phyloP scores from a whole-genome alignment of 2,888 invertebrate species.

The Argynnis bischoffii region DNA sequence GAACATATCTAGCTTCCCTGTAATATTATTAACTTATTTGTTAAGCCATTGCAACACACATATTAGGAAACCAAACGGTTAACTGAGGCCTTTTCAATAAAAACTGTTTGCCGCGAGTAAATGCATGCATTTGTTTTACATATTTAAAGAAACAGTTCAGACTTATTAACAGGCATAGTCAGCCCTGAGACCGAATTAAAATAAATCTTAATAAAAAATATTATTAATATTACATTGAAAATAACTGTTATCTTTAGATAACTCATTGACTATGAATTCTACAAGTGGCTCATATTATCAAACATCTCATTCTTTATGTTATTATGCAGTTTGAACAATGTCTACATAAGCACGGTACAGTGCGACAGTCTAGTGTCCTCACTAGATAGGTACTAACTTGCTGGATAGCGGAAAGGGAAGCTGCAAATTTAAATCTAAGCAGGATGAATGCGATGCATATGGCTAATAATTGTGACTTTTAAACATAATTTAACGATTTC shows the following conservation, averaged over 20 bases:
- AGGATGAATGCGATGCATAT: slow-evolving; percentile 43
- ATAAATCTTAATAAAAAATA: no score
- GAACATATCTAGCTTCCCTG: slow-evolving; percentile 28
- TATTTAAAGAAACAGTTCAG: no score
- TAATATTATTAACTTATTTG: slow-evolving; percentile 18
- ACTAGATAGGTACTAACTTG: slow-evolving; percentile 37
- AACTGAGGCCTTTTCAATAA: neutral
- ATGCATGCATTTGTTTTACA: no score
- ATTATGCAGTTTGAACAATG: slow-evolving; percentile 24
- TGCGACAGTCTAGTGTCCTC: slow-evolving; percentile 22
- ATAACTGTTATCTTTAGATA: slow-evolving; percentile 13
- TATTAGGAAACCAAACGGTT: neutral
- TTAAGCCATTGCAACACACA: slow-evolving; percentile 2
- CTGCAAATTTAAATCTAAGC: slow-evolving; percentile 56
- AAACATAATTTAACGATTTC: neutral
- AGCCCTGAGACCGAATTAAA: no score
- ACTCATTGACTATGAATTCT: slow-evolving; percentile 10
- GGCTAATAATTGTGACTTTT: neutral
- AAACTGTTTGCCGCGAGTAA: no score
- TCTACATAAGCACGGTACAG: neutral
- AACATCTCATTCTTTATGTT: slow-evolving; percentile 33
- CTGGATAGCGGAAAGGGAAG: slow-evolving; percentile 57
- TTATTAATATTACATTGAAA: no score
- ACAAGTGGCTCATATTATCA: slow-evolving; percentile 29
- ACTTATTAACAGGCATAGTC: no score